These are phyloP conservation scores for Chromobotia macracanthus DNA, from an alignment of 2,797 vertebrate genomes.

Conservation along the genomic window DNA sequence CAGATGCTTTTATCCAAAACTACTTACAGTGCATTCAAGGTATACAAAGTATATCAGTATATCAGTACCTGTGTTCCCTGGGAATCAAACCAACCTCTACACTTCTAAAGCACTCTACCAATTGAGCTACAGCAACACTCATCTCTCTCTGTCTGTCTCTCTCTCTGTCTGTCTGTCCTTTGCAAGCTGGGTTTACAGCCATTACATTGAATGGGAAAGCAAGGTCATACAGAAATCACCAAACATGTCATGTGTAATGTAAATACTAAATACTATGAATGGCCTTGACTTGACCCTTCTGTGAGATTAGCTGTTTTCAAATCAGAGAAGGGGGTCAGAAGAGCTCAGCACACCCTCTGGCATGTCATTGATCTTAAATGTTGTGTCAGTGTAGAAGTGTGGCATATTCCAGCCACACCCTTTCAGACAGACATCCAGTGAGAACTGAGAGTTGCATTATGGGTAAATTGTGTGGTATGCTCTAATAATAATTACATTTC, in stretches of 20 bases:
- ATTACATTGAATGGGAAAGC: not conserved
- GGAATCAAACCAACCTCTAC: too few species aligned
- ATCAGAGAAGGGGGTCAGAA: constrained; percentile 43
- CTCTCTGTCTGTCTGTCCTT: not conserved
- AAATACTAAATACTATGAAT: not conserved
- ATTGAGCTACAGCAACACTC: too few species aligned
- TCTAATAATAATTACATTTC: not conserved
- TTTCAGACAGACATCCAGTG: not conserved
- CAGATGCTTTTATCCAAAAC: too few species aligned
- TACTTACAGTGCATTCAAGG: too few species aligned
- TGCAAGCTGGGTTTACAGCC: not conserved
- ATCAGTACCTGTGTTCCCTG: too few species aligned
- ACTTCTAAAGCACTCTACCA: too few species aligned
- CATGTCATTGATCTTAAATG: constrained; percentile 31
- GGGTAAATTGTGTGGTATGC: constrained; percentile 1
- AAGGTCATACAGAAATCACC: not conserved
- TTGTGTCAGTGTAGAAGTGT: constrained; percentile 15
- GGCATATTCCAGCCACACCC: constrained; percentile 2
- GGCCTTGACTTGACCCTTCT: constrained; percentile 9
- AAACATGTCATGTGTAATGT: not conserved
- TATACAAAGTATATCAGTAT: not conserved
- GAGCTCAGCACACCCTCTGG: not conserved
- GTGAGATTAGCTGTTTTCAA: constrained; percentile 26
- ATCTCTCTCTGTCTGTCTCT: too few species aligned
- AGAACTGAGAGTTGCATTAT: not conserved